Evolutionary conservation across 2,113 vertebrate species (phyloP).

Genomic region (Halichoeres trimaculatus): DNA sequence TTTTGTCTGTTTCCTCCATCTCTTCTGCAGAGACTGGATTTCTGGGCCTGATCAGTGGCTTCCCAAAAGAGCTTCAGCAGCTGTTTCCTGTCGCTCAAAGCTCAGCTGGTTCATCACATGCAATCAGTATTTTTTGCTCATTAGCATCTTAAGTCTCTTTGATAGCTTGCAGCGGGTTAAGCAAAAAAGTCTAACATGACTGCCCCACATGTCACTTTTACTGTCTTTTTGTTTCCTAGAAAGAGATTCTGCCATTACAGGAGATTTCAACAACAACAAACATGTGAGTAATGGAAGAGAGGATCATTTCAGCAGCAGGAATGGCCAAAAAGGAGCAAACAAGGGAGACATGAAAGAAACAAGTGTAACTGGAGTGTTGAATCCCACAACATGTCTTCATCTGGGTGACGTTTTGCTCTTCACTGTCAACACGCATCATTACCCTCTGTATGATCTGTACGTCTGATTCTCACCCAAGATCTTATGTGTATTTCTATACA

Average conservation of each 20-base stretch:
- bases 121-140: neutral
- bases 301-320: constrained; percentile 29
- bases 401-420: constrained; percentile 83
- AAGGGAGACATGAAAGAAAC: constrained; percentile 14
- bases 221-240: constrained; percentile 38
- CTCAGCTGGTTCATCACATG: constrained; percentile 48
- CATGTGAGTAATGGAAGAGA: constrained; percentile 36
- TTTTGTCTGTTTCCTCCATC: neutral
- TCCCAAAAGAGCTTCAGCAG: constrained; percentile 73
- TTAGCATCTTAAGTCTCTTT: too few relatives aligned
- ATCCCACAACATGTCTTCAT: constrained; percentile 87
- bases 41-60: constrained; percentile 82
- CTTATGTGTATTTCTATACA: neutral
- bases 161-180: too few relatives aligned
- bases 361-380: constrained; percentile 80
- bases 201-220: neutral
- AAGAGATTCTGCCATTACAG: neutral
- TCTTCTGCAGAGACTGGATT: constrained; percentile 79
- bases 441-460: constrained; percentile 91
- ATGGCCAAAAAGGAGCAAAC: constrained; percentile 21
- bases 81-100: constrained; percentile 64
- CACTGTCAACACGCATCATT: constrained; percentile 83
- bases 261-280: constrained; percentile 8
- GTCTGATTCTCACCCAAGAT: constrained; percentile 11
- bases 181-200: too few relatives aligned